phyloP scores from a whole-genome alignment of 1,140 invertebrate species.

The Harlomillsia oculata region DNA sequence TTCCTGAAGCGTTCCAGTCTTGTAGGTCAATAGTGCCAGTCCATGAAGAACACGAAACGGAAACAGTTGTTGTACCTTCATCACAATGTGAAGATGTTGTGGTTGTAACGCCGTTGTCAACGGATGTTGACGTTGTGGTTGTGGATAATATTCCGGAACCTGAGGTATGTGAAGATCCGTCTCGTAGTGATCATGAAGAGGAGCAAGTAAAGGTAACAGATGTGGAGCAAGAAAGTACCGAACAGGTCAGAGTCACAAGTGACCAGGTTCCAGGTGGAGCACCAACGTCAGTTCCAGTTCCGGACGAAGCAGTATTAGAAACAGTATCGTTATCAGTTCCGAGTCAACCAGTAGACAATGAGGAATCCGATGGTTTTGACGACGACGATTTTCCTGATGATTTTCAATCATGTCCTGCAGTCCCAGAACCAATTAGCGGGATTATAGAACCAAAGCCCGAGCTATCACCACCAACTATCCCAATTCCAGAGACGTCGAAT shows the following conservation, averaged over 20 bases:
- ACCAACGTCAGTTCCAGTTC: background rate
- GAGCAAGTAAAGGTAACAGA: background rate
- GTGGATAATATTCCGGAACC: too few relatives aligned
- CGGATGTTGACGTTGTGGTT: too few relatives aligned
- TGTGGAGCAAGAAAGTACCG: background rate
- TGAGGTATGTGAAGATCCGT: background rate
- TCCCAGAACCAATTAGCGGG: background rate
- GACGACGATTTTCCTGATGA: slow-evolving; percentile 27
- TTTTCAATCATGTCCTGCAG: slow-evolving; percentile 18
- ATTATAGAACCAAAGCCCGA: background rate
- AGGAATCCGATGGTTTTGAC: slow-evolving; percentile 6
- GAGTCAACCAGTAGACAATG: too few relatives aligned
- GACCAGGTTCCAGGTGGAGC: background rate
- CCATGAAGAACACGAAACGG: too few relatives aligned
- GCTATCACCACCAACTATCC: too few relatives aligned
- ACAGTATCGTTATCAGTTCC: background rate
- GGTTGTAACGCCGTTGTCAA: too few relatives aligned
- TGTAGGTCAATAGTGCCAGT: too few relatives aligned
- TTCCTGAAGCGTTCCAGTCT: too few relatives aligned
- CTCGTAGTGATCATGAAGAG: background rate
- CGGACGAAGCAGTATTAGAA: background rate
- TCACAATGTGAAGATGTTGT: too few relatives aligned
- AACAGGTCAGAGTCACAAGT: too few relatives aligned
- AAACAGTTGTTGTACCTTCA: too few relatives aligned
- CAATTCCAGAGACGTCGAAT: too few relatives aligned